Conservation (phyloP, 2,888 invertebrate species). For the Selenia dentaria region DNA sequence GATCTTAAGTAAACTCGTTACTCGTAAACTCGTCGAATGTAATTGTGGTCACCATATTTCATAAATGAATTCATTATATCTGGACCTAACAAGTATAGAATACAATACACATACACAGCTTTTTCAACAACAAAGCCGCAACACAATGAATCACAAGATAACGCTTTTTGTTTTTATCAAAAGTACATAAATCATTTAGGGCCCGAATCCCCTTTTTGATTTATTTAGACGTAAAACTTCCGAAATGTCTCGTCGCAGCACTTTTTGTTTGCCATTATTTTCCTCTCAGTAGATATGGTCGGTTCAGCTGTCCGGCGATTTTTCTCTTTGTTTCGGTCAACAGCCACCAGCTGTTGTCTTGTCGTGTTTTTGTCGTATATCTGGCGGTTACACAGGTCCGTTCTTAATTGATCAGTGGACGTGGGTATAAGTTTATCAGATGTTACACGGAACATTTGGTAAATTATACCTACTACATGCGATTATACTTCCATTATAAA, state of each 20-base stretch:
- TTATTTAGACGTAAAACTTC: slow-evolving; percentile 39
- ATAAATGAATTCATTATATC: no score
- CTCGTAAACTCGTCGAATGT: no score
- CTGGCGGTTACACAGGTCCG: slow-evolving; percentile 20
- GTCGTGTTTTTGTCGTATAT: slow-evolving; percentile 33
- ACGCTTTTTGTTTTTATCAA: slow-evolving; percentile 24
- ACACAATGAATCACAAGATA: slow-evolving; percentile 13
- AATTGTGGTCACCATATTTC: no score
- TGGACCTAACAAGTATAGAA: no score
- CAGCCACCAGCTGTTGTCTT: slow-evolving; percentile 33
- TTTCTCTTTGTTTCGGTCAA: slow-evolving; percentile 37
- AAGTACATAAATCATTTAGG: slow-evolving; percentile 24
- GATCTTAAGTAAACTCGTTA: no score
- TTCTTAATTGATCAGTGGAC: slow-evolving; percentile 22
- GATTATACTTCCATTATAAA: no score
- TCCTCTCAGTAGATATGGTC: slow-evolving; percentile 26
- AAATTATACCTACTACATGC: no score
- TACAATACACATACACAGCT: no score
- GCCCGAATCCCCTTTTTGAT: slow-evolving; percentile 39
- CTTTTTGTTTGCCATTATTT: slow-evolving; percentile 35
- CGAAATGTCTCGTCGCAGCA: slow-evolving; percentile 28
- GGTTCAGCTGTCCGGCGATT: slow-evolving; percentile 34
- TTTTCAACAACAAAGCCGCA: background rate
- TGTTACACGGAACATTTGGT: slow-evolving; percentile 5
- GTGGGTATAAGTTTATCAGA: slow-evolving; percentile 14